Evolutionary conservation across 2,888 invertebrate species (phyloP).

Genomic region (Orchestes rusci): DNA sequence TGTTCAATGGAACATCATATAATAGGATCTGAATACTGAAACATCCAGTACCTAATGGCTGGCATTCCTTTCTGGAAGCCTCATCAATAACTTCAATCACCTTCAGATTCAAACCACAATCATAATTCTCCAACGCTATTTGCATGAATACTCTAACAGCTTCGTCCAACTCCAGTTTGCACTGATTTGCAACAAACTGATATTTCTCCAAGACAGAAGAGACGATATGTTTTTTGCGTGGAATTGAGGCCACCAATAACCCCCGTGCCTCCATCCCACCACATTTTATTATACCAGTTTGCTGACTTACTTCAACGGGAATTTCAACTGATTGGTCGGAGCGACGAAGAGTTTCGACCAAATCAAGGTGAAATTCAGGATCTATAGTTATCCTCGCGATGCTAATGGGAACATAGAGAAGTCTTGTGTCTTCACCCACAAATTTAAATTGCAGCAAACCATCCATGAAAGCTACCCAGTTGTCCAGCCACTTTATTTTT

Average conservation of each 20-base stretch:
- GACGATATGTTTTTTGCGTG: constrained; percentile 58
- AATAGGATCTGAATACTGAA: too few species aligned
- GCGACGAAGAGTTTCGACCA: not conserved
- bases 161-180: constrained; percentile 27
- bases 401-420: too few species aligned
- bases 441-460: constrained; percentile 74
- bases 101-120: constrained; percentile 48
- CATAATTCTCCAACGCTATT: constrained; percentile 63
- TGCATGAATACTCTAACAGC: too few species aligned
- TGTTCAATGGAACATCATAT: too few species aligned
- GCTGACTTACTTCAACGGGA: constrained; percentile 36
- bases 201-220: constrained; percentile 74
- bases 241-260: constrained; percentile 67
- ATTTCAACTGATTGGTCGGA: constrained; percentile 29
- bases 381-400: constrained; percentile 48
- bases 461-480: constrained; percentile 86
- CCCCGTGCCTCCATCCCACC: constrained; percentile 75
- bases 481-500: constrained; percentile 38
- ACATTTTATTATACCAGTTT: constrained; percentile 41
- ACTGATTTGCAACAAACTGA: constrained; percentile 58
- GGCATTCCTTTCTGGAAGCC: constrained; percentile 34
- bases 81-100: too few species aligned
- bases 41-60: constrained; percentile 34
- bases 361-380: constrained; percentile 37
- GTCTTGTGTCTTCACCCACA: constrained; percentile 56